phyloP scores from a whole-genome alignment of 92 coral and sea anemone genomes.

The Actinostola sp. region DNA sequence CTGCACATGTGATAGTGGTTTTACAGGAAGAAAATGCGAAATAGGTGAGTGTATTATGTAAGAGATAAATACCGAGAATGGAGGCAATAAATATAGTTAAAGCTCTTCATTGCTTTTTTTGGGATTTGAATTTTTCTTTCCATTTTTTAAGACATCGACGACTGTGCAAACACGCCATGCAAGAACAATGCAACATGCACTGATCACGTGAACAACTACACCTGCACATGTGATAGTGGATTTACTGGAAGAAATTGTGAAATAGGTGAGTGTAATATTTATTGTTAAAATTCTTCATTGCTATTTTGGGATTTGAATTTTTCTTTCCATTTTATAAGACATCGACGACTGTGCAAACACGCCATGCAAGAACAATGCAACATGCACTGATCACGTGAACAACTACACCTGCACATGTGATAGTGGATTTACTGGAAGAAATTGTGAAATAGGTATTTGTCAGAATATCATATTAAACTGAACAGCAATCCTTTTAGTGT shows the following conservation, averaged over 20 bases:
- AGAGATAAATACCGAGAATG: no score
- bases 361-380: conserved; percentile 66
- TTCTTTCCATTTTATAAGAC: conserved; percentile 9
- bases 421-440: conserved; percentile 42
- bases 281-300: no score
- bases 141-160: conserved; percentile 35
- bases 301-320: no score
- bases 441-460: conserved; percentile 60
- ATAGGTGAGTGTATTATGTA: conserved; percentile 43
- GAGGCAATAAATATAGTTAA: no score
- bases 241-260: conserved; percentile 47
- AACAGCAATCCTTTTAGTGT: no score
- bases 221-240: conserved; percentile 39
- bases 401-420: conserved; percentile 57
- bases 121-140: no score
- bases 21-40: conserved; percentile 52
- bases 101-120: no score
- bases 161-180: conserved; percentile 40
- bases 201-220: conserved; percentile 49
- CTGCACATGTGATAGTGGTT: conserved; percentile 50
- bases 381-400: conserved; percentile 52
- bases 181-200: conserved; percentile 43
- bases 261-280: conserved; percentile 33
- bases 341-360: conserved; percentile 39
- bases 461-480: no score